Evolutionary conservation across 2,888 invertebrate species (phyloP).

Genomic region (Diadegma fenestrale): DNA sequence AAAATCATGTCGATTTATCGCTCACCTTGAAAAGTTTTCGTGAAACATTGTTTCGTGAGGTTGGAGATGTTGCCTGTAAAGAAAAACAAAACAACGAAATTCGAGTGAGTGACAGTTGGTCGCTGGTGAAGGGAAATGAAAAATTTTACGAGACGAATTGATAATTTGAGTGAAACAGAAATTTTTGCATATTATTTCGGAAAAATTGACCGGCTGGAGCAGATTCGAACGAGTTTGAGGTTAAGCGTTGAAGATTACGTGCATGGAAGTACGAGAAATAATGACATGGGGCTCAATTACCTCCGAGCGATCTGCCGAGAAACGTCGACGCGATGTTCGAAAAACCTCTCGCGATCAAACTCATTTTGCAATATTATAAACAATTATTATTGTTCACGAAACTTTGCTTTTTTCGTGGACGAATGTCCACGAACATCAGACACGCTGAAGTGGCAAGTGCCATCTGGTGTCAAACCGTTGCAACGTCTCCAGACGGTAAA

Average conservation of each 20-base stretch:
- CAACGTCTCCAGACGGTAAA: neutral
- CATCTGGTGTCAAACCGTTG: neutral
- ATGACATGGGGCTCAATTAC: conserved; percentile 66
- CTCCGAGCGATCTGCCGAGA: conserved; percentile 71
- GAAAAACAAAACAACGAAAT: neutral
- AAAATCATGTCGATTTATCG: neutral
- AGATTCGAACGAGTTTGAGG: conserved; percentile 36
- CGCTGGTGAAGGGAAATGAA: conserved; percentile 1
- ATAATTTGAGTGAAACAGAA: neutral
- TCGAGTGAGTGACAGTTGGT: neutral
- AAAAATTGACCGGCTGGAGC: neutral
- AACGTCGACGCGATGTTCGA: conserved; percentile 71
- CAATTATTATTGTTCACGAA: conserved; percentile 18
- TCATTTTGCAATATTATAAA: conserved; percentile 73
- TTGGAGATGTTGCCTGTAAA: neutral
- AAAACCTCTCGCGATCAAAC: conserved; percentile 73
- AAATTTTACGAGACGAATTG: neutral
- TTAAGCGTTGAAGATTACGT: neutral
- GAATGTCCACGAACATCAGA: conserved; percentile 48
- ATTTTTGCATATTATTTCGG: neutral
- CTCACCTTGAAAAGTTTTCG: conserved; percentile 20
- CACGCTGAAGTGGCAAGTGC: conserved; percentile 34
- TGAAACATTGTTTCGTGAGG: conserved; percentile 3
- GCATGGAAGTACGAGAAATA: neutral
- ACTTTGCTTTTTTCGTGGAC: conserved; percentile 10